Evolutionary conservation across 1,140 invertebrate species (phyloP), one percentile per base, ranked within the genome.

Genomic region (Pseudoatta argentina): DNA sequence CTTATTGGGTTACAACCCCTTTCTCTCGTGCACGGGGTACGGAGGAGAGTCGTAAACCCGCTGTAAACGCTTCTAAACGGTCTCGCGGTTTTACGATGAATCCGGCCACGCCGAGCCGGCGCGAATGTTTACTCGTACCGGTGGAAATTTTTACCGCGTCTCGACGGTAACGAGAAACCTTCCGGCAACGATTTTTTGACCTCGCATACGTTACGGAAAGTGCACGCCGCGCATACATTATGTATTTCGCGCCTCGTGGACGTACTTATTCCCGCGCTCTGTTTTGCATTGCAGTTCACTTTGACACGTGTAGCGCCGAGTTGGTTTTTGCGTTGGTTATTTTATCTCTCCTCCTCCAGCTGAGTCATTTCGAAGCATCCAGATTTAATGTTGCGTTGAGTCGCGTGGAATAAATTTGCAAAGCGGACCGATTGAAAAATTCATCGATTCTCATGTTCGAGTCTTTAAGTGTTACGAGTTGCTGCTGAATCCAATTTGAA

Each of bases 41-140:
- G n/a, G 64, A 30, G 55, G 34, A 64, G 79, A 83, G 86, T 87
- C 86, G 69, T 87, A 87, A 87, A 87, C 8, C 12, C 4, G 79
- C 24, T 87, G 86, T 87, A 87, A 87, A 87, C 57, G 78, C 67
- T 83, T 85, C 67, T 87, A 87, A 87, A 85, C 78, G 78, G 61
- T 75, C 67, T 75, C 79, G 71, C 39, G 78, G 55, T 24, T 86
- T 86, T 86, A 86, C 78, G 85, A 86, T 66, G 53, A 72, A 72
- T 44, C 39, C 61, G 18, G 21, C 53, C 34, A 44, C 34, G 10
- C 30, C 44, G 76, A 66, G 24, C 78, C 61, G 63, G 24, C 71
- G 72, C 34, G 73, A 85, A 66, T 85, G 73, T 85, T 85, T 85
- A 51, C 73, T 78, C 59, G 82, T 12, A 27, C 73, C 71, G 48